Conservation (phyloP, 37 sponge, comb jelly and placozoan genomes). For the Mnemiopsis leidyi region DNA sequence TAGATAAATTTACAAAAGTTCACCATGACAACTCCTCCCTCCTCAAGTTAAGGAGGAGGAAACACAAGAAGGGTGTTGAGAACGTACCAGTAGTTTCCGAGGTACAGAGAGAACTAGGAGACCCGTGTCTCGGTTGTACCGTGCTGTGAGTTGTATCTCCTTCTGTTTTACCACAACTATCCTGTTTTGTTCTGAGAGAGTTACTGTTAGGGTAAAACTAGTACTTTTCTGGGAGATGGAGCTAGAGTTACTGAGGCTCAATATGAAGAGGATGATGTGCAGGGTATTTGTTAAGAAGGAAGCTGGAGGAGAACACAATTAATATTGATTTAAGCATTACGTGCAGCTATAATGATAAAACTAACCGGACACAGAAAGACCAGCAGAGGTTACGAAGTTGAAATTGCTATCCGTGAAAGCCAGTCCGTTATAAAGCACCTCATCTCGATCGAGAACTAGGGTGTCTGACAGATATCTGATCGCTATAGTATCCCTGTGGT, state of each 20-base stretch:
- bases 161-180: background rate
- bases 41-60: background rate
- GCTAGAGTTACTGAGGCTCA: no score
- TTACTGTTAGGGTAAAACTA: background rate
- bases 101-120: background rate
- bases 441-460: background rate
- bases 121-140: constrained; percentile 15
- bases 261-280: no score
- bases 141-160: background rate
- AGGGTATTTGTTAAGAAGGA: no score
- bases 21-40: no score
- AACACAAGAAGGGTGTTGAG: background rate
- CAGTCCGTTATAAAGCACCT: background rate
- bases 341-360: no score
- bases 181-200: background rate
- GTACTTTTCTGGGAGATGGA: no score
- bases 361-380: background rate
- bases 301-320: no score
- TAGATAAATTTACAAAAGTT: no score
- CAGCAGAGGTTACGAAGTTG: background rate
- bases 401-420: background rate
- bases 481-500: background rate
- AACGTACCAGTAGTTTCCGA: background rate
- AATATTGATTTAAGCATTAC: no score
- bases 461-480: background rate